A percentile compares a stretch with the other conserved stretches of the same genome.
These are phyloP conservation scores for Toxotes lorentzi DNA, from an alignment of 2,797 vertebrate genomes.

Conservation along the genomic window DNA sequence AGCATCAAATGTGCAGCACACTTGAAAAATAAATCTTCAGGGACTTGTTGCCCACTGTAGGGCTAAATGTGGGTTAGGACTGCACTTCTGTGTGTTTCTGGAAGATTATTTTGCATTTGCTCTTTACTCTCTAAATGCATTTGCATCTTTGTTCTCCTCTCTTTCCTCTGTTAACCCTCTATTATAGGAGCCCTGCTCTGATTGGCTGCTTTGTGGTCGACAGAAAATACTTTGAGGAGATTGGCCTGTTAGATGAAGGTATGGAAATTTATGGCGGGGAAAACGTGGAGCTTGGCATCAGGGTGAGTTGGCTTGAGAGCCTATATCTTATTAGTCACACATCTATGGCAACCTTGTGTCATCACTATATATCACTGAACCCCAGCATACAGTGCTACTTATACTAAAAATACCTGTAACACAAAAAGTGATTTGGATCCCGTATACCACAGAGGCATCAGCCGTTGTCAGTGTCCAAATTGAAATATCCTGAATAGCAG, in stretches of 20 bases:
- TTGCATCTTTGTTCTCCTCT: background rate
- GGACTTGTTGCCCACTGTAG: background rate
- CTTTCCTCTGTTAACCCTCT: conserved; percentile 2
- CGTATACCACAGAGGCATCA: background rate
- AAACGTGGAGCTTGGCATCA: conserved; percentile 95
- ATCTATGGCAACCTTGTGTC: background rate
- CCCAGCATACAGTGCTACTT: background rate
- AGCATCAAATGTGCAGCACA: conserved; percentile 22
- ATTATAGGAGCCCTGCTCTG: conserved; percentile 92
- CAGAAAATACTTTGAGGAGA: conserved; percentile 95
- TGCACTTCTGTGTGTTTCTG: conserved; percentile 3
- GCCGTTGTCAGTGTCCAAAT: background rate
- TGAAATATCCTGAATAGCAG: conserved; percentile 25
- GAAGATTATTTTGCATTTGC: conserved; percentile 28
- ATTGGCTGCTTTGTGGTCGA: conserved; percentile 98
- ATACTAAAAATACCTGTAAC: background rate
- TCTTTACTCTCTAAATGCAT: conserved; percentile 1
- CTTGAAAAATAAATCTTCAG: conserved; percentile 8
- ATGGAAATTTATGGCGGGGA: conserved; percentile 98
- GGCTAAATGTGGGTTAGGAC: conserved; percentile 14
- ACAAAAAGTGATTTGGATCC: background rate
- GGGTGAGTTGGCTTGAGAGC: conserved; percentile 85
- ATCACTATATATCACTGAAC: background rate
- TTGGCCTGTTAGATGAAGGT: conserved; percentile 95
- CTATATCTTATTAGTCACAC: background rate